Base-by-base conservation (phyloP, 23 tunicate genomes). In the Halocynthia aurantium region DNA sequence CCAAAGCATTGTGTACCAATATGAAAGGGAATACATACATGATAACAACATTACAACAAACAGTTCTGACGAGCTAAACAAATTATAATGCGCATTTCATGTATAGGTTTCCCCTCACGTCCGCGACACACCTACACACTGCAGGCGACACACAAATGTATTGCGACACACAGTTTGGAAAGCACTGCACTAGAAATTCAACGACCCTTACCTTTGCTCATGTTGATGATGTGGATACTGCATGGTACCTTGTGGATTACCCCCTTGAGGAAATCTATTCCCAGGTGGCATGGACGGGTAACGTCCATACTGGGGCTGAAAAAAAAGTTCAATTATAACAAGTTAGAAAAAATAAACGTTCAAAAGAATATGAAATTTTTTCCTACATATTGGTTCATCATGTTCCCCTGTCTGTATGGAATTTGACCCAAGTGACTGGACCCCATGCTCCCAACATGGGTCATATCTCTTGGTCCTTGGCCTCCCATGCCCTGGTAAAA, bases 181-280 rank as follows among this genome's bases (percentile, higher is more conserved):
- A n/a, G n/a, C n/a, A n/a, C n/a, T n/a, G n/a, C n/a, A n/a, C n/a
- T n/a, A 31, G 44, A 31, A 4, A 31, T 31, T 31, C 44, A 31
- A 0, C 4, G 44, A 31, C 44, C 44, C 67, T 1, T 10, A 85
- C 89, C 89, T 78, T 72, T 80, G 83, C 22, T 87, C 93, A 77
- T 87, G 79, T 10, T 76, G 71, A 52, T 69, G 76, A 40, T 83
- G 82, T 0, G 83, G 83, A 60, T 86, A 80, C 21, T 85, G 61
- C 83, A 78, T 79, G 11, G 19, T 19, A 15, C 75, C 74, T 82
- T 73, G 81, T 15, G 57, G 79, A 67, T 54, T 7, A 13, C 77
- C 60, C 0, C 18, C 70, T 12, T 65, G 70, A 10, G 81, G 80
- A 78, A 71, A 79, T 10, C 83, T 67, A 68, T 52, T 63, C 11